Conservation (phyloP, 2,888 invertebrate species). For the Eugnorisma glareosa region DNA sequence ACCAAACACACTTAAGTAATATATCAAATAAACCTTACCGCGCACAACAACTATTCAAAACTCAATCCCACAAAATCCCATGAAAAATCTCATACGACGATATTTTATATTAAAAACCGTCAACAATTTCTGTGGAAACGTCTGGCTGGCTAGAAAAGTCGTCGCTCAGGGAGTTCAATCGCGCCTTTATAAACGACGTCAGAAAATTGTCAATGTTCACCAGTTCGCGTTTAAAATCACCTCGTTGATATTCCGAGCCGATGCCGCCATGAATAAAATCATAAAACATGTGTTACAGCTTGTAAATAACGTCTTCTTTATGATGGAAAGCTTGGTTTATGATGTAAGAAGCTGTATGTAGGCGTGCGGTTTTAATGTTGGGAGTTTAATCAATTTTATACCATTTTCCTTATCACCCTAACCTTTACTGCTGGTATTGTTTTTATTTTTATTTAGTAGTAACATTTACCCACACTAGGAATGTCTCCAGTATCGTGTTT, state of each 20-base stretch:
- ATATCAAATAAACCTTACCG: neutral
- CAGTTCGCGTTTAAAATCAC: conserved; percentile 36
- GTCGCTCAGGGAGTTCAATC: conserved; percentile 1
- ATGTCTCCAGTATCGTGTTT: too few relatives aligned
- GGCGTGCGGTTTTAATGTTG: neutral
- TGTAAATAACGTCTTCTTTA: conserved; percentile 38
- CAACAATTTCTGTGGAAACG: neutral
- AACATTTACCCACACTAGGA: too few relatives aligned
- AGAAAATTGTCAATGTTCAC: conserved; percentile 36
- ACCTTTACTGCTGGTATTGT: too few relatives aligned
- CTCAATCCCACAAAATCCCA: neutral
- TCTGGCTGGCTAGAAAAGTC: conserved; percentile 6
- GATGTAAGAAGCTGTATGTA: neutral
- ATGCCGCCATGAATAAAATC: conserved; percentile 40
- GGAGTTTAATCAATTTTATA: neutral
- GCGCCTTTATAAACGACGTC: conserved; percentile 8
- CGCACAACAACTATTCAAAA: neutral
- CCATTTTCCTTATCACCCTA: neutral
- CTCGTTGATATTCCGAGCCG: conserved; percentile 47
- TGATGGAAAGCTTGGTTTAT: conserved; percentile 19
- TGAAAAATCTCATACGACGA: neutral
- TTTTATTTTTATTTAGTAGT: too few relatives aligned
- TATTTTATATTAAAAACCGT: conserved; percentile 8
- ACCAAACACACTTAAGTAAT: too few relatives aligned
- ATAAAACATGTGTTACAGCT: conserved; percentile 47